phyloP scores from a whole-genome alignment of 2,797 vertebrate genomes.

The Periophthalmus magnuspinnatus region DNA sequence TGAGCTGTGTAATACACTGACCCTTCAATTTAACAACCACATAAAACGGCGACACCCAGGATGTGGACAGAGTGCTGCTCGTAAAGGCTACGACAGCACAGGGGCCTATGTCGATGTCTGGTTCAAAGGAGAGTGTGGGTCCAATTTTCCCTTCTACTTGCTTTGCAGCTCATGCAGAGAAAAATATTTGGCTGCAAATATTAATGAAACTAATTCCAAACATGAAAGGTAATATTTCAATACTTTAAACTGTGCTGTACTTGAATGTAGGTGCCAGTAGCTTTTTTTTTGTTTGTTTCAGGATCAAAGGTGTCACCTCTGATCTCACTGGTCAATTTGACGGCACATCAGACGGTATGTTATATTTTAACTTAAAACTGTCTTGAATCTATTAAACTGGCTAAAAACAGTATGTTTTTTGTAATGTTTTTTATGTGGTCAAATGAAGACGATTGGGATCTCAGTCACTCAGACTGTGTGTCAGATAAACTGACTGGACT shows the following conservation, averaged over 20 bases:
- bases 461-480: constrained; percentile 66
- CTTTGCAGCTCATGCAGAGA: constrained; percentile 80
- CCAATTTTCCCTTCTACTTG: constrained; percentile 84
- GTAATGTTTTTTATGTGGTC: neutral
- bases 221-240: constrained; percentile 66
- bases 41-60: constrained; percentile 82
- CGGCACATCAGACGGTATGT: constrained; percentile 78
- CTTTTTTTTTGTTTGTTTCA: constrained; percentile 39
- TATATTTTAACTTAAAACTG: neutral
- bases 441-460: constrained; percentile 80
- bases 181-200: constrained; percentile 77
- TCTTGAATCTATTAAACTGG: neutral
- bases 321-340: constrained; percentile 82
- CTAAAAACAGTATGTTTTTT: neutral
- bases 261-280: neutral
- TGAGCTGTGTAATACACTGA: constrained; percentile 81
- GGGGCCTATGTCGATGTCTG: constrained; percentile 83
- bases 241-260: neutral
- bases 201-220: constrained; percentile 64
- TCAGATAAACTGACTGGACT: constrained; percentile 77
- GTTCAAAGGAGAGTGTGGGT: constrained; percentile 85
- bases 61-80: constrained; percentile 81
- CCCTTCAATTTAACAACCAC: constrained; percentile 81
- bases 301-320: constrained; percentile 75
- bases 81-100: constrained; percentile 82